Base-by-base conservation (phyloP, 2,888 invertebrate species). In the Nasonovia ribisnigri region DNA sequence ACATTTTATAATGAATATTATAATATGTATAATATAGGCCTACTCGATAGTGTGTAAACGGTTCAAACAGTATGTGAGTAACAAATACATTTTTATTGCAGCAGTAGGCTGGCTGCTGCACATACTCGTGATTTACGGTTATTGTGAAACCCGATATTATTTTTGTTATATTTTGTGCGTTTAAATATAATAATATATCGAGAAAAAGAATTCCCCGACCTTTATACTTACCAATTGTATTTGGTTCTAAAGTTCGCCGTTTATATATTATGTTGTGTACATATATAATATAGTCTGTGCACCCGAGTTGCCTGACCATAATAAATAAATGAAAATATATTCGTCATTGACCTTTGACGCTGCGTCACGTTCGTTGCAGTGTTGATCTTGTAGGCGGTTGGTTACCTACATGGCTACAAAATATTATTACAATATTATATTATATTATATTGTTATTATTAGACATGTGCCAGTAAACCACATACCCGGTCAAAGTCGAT, bases 341-440 rank as follows among this genome's bases (percentile, higher is more conserved):
- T 93, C 89, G 89, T 89, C 93, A 89, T 93, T 84, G 93, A 93
- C 93, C 93, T 93, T 93, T 93, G 88, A 67, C 92, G 42, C 16
- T 88, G 36, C 16, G 24, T 42, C 77, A 11, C 77, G 29, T 3
- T 29, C 29, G 54, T 67, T 87, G 42, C n/a, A 67, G n/a, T 67
- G n/a, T 46, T 46, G 54, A 93, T 92, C 86, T 92, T 51, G 84
- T 88, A 89, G 84, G 93, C 24, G 88, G 24, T 16, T n/a, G 88
- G 20, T 20, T 36, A 5, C 36, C 36, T 57, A 54, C 51, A 43
- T 48, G n/a, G n/a, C n/a, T n/a, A n/a, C n/a, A n/a, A n/a, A 51
- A 51, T 88, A 26, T n/a, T 48, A 88, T 29, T 26, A 57, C n/a
- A 67, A 67, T 67, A 88, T 88, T n/a, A 88, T n/a, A 51, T 43